These are phyloP conservation scores for Ictalurus punctatus DNA, from an alignment of 2,113 vertebrate species.

Conservation along the genomic window DNA sequence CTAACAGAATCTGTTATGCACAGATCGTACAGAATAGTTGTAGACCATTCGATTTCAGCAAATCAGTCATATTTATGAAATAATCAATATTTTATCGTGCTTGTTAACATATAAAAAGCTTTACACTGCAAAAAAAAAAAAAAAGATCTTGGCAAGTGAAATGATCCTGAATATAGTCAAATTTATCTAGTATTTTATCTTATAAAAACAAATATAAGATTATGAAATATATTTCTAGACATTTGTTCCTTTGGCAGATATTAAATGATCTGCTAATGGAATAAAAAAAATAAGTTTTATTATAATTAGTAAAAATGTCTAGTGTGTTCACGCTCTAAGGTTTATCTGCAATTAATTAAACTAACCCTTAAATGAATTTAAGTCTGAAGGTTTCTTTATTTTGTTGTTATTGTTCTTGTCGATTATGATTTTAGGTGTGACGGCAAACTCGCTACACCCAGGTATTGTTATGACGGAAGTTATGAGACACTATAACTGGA, in stretches of 20 bases:
- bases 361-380: neutral
- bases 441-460: constrained; percentile 76
- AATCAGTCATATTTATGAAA: neutral
- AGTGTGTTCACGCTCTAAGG: neutral
- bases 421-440: constrained; percentile 72
- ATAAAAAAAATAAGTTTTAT: too few relatives aligned
- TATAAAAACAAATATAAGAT: neutral
- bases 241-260: neutral
- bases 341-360: neutral
- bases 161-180: neutral
- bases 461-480: constrained; percentile 79
- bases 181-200: neutral
- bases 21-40: too few relatives aligned
- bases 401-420: neutral
- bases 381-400: neutral
- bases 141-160: neutral
- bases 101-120: neutral
- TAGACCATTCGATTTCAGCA: too few relatives aligned
- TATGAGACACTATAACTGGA: constrained; percentile 68
- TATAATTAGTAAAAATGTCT: neutral
- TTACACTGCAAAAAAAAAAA: neutral
- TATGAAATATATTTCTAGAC: neutral
- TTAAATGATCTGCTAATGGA: neutral
- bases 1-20: too few relatives aligned
- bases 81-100: neutral